phyloP scores from a whole-genome alignment of 23 tunicate species.

The Halocynthia aurantium region DNA sequence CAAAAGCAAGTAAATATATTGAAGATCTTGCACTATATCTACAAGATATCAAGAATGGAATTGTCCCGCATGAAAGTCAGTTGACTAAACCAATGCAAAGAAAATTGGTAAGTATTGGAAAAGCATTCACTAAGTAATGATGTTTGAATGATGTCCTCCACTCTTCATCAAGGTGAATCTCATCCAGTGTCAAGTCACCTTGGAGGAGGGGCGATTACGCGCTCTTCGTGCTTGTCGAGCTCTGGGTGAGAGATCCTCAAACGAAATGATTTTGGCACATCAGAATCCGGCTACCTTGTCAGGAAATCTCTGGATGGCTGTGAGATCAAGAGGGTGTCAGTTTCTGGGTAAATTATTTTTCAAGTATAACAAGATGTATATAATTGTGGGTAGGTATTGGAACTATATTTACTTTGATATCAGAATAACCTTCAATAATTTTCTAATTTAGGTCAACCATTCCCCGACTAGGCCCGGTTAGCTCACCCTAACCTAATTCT shows the following conservation, averaged over 20 bases:
- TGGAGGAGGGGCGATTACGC: slow-evolving; percentile 59
- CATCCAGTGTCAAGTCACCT: slow-evolving; percentile 57
- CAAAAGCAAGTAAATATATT: slow-evolving; percentile 30
- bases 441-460: too few relatives aligned
- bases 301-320: slow-evolving; percentile 90
- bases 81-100: slow-evolving; percentile 78
- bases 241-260: slow-evolving; percentile 64
- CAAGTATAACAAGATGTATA: neutral
- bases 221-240: slow-evolving; percentile 63
- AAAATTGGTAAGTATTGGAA: slow-evolving; percentile 31
- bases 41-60: slow-evolving; percentile 37
- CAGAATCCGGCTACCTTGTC: slow-evolving; percentile 83
- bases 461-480: too few relatives aligned
- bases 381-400: neutral
- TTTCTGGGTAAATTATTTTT: slow-evolving; percentile 39
- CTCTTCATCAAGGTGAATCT: slow-evolving; percentile 20
- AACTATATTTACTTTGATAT: neutral
- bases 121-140: too few relatives aligned
- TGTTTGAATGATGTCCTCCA: neutral
- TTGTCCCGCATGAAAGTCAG: slow-evolving; percentile 12
- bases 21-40: slow-evolving; percentile 56
- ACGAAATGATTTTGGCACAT: slow-evolving; percentile 71
- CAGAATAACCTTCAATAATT: too few relatives aligned
- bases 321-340: slow-evolving; percentile 84
- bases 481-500: too few relatives aligned